Conservation (phyloP, 2,888 invertebrate genomes). For the Apoda limacodes region DNA sequence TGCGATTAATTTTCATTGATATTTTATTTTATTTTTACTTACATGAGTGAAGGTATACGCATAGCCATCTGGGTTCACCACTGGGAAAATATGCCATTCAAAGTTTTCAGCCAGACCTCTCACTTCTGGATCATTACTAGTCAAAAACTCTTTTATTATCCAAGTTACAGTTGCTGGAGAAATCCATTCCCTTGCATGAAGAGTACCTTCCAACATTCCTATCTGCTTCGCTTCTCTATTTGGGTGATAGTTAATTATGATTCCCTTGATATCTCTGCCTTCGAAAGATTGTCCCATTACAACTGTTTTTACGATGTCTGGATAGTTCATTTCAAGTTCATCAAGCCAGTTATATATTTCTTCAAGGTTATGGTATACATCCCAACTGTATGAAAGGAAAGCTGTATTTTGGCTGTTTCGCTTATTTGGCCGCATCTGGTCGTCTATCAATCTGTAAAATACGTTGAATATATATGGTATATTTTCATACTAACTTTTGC, state of each 20-base stretch:
- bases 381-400: slow-evolving; percentile 60
- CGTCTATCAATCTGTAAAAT: slow-evolving; percentile 55
- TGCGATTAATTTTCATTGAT: too few species aligned
- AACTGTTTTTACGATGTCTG: slow-evolving; percentile 56
- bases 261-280: slow-evolving; percentile 66
- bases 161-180: slow-evolving; percentile 77
- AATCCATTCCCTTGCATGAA: slow-evolving; percentile 80
- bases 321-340: slow-evolving; percentile 52
- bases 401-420: slow-evolving; percentile 18
- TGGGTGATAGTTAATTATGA: slow-evolving; percentile 47
- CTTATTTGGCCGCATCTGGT: slow-evolving; percentile 40
- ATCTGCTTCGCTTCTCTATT: slow-evolving; percentile 31
- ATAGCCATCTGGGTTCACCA: slow-evolving; percentile 82
- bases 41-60: slow-evolving; percentile 73
- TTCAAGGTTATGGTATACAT: slow-evolving; percentile 66
- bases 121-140: slow-evolving; percentile 64
- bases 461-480: too few species aligned
- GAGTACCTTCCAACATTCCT: slow-evolving; percentile 75
- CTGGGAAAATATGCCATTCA: slow-evolving; percentile 82
- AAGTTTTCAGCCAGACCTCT: slow-evolving; percentile 72
- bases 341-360: slow-evolving; percentile 72
- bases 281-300: slow-evolving; percentile 70
- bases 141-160: slow-evolving; percentile 78
- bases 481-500: too few species aligned
- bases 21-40: too few species aligned